Evolutionary conservation across 1,140 invertebrate genomes (phyloP).

Genomic region (Neelides sp.): DNA sequence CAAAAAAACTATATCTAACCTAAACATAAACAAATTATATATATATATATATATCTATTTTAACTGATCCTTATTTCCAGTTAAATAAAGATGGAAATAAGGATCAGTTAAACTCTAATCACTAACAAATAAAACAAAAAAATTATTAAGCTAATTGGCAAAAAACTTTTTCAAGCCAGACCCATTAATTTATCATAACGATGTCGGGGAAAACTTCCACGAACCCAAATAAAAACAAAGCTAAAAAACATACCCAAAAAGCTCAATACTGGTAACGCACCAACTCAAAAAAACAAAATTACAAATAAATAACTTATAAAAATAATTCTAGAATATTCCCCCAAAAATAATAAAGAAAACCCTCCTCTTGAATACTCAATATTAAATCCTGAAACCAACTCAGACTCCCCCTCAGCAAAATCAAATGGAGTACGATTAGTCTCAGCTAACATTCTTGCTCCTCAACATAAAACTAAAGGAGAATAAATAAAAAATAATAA

Average conservation of each 20-base stretch:
- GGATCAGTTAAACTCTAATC: conserved; percentile 9
- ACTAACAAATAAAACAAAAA: conserved; percentile 18
- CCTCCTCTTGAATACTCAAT: conserved; percentile 50
- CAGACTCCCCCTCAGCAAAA: conserved; percentile 59
- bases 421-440: conserved; percentile 63
- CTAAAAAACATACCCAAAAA: conserved; percentile 12
- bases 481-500: conserved; percentile 41
- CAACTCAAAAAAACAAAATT: no score
- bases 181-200: conserved; percentile 31
- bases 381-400: conserved; percentile 65
- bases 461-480: conserved; percentile 43
- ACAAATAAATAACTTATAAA: neutral
- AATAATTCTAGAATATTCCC: conserved; percentile 17
- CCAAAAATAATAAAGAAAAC: conserved; percentile 61
- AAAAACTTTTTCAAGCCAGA: conserved; percentile 29
- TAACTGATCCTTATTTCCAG: neutral
- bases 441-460: conserved; percentile 49
- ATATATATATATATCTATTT: conserved; percentile 2
- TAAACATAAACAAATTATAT: conserved; percentile 1
- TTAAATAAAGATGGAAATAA: neutral
- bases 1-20: neutral
- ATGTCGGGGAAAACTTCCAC: conserved; percentile 23
- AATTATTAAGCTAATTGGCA: conserved; percentile 21
- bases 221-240: conserved; percentile 24
- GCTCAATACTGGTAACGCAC: no score